A percentile compares a stretch with the other conserved stretches of the same genome.
These are phyloP conservation scores for Zosterops hypoxanthus DNA, from an alignment of 2,113 vertebrate genomes.

Conservation along the genomic window DNA sequence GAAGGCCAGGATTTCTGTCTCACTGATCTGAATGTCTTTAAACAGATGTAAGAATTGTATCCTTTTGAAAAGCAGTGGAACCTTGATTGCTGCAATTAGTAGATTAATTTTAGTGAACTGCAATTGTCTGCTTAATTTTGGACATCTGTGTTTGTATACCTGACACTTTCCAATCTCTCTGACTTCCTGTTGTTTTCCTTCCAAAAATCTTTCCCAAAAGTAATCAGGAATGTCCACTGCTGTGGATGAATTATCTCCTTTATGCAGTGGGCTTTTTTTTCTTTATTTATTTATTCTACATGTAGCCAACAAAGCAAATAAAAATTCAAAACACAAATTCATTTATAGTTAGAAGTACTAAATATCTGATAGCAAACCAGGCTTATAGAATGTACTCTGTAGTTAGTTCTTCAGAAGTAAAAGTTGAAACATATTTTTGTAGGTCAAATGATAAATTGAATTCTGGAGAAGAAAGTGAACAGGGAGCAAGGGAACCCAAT, in stretches of 20 bases:
- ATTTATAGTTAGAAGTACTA: not conserved
- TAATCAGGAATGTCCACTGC: not conserved
- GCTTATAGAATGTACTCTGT: not conserved
- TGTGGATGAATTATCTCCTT: not conserved
- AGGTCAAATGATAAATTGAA: not conserved
- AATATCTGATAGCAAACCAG: not conserved
- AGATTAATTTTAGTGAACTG: not conserved
- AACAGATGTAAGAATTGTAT: not conserved
- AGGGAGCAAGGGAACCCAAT: not conserved
- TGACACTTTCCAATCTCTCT: not conserved
- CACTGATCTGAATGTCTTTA: not conserved
- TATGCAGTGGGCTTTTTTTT: accelerated
- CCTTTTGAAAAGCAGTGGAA: not conserved
- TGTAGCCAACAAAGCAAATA: not conserved
- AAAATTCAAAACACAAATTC: not conserved
- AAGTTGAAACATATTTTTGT: not conserved
- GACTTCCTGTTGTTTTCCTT: not conserved
- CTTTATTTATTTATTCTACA: not conserved
- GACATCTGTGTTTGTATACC: not conserved
- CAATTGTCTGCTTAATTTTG: not conserved
- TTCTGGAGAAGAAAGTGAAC: not conserved
- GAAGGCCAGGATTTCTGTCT: not conserved
- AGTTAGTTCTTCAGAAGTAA: not conserved
- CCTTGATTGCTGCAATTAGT: not conserved
- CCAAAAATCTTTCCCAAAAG: not conserved